Evolutionary conservation across 2,888 invertebrate species (phyloP).

Genomic region (Andrena minutula): DNA sequence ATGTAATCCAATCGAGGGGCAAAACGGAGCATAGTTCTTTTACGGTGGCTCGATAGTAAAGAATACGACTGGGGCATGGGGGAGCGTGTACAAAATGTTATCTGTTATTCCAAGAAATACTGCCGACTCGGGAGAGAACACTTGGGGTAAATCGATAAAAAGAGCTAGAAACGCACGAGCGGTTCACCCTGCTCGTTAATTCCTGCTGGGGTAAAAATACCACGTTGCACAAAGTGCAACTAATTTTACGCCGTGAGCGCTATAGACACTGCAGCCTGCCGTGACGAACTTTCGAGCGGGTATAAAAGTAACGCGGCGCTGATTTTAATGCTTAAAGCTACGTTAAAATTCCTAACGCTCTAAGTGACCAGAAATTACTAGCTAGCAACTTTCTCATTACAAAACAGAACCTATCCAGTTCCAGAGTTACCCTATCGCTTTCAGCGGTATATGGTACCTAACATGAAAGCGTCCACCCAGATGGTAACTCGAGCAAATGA

Average conservation of each 20-base stretch:
- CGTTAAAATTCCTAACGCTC: neutral
- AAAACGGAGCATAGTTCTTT: conserved; percentile 56
- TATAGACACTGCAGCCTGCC: no score
- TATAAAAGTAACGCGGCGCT: conserved; percentile 1
- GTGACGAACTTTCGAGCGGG: neutral
- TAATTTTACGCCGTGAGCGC: neutral
- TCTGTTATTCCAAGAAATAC: conserved; percentile 44
- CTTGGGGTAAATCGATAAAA: conserved; percentile 25
- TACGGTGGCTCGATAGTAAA: conserved; percentile 57
- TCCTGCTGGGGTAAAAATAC: neutral
- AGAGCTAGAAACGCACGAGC: neutral
- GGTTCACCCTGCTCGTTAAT: neutral
- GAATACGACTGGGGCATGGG: conserved; percentile 51
- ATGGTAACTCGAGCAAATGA: neutral
- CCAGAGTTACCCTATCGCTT: no score
- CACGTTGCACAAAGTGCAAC: neutral
- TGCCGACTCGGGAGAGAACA: conserved; percentile 6
- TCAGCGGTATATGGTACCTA: no score
- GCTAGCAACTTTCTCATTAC: neutral
- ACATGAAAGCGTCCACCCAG: neutral
- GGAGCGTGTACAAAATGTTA: conserved; percentile 55
- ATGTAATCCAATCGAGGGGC: conserved; percentile 60
- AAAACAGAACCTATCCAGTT: no score
- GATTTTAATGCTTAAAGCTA: neutral
- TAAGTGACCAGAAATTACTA: neutral